phyloP scores from a whole-genome alignment of 2,888 invertebrate species.

The Amblyjoppa fuscipennis region DNA sequence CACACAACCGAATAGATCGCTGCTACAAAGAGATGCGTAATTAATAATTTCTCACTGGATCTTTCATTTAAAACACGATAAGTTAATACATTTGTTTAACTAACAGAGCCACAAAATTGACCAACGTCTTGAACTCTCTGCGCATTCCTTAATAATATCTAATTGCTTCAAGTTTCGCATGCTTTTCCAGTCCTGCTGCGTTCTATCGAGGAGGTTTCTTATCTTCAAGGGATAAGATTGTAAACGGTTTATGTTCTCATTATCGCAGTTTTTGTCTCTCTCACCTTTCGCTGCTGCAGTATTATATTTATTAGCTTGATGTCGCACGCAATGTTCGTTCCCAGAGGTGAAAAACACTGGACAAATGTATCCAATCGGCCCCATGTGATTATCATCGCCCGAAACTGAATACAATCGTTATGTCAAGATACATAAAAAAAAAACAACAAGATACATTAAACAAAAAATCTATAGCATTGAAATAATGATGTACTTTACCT shows the following conservation, averaged over 20 bases:
- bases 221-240: not conserved
- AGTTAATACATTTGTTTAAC: not conserved
- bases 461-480: no score
- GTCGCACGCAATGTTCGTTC: not conserved
- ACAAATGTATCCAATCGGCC: not conserved
- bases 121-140: not conserved
- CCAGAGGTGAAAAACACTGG: not conserved
- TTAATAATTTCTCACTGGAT: not conserved
- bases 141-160: not conserved
- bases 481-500: no score
- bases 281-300: not conserved
- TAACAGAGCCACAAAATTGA: conserved; percentile 2
- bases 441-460: not conserved
- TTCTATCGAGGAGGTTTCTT: not conserved
- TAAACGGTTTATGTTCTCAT: not conserved
- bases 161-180: not conserved
- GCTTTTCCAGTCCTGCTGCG: not conserved
- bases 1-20: not conserved
- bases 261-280: not conserved
- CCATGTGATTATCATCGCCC: not conserved
- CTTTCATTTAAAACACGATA: not conserved
- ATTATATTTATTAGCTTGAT: not conserved
- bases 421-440: not conserved
- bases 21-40: not conserved
- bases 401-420: not conserved